Percentiles rank a stretch among this genome's conserved stretches.
Evolutionary conservation across 1,140 invertebrate species (phyloP).

Genomic region (Sycobia sp.): DNA sequence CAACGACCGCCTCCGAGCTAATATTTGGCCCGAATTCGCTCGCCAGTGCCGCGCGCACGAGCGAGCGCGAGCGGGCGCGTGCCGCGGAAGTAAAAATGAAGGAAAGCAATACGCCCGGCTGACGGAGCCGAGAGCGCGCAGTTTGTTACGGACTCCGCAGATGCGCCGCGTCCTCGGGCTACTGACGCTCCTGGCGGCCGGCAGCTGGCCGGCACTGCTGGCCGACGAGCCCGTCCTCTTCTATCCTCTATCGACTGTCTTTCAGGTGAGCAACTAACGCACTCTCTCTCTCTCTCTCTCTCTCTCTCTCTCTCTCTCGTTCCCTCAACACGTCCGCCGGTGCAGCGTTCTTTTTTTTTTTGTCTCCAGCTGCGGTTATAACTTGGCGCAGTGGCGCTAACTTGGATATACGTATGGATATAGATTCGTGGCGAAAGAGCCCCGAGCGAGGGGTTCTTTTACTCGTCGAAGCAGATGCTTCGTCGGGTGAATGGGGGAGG

Average conservation of each 20-base stretch:
- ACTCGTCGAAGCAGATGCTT: too few species aligned
- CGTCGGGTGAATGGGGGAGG: too few species aligned
- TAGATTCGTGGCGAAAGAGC: too few species aligned
- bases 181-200: slow-evolving; percentile 23
- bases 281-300: too few species aligned
- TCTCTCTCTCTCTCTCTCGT: too few species aligned
- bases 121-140: slow-evolving; percentile 1
- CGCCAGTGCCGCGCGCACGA: not conserved
- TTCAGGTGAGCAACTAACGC: slow-evolving; percentile 46
- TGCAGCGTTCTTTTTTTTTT: too few species aligned
- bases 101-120: not conserved
- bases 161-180: slow-evolving; percentile 31
- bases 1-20: slow-evolving; percentile 35
- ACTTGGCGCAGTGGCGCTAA: too few species aligned
- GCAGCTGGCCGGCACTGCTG: not conserved
- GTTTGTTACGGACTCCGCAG: slow-evolving; percentile 41
- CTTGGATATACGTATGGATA: too few species aligned
- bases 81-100: slow-evolving; percentile 2
- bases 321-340: too few species aligned
- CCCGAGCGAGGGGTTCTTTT: too few species aligned
- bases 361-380: too few species aligned
- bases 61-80: not conserved
- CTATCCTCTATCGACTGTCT: slow-evolving; percentile 43
- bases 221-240: slow-evolving; percentile 37
- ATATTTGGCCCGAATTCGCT: slow-evolving; percentile 37